Percentiles rank a stretch among this genome's conserved stretches.
Evolutionary conservation across 1,140 invertebrate species (phyloP).

Genomic region (Ooceraea biroi): DNA sequence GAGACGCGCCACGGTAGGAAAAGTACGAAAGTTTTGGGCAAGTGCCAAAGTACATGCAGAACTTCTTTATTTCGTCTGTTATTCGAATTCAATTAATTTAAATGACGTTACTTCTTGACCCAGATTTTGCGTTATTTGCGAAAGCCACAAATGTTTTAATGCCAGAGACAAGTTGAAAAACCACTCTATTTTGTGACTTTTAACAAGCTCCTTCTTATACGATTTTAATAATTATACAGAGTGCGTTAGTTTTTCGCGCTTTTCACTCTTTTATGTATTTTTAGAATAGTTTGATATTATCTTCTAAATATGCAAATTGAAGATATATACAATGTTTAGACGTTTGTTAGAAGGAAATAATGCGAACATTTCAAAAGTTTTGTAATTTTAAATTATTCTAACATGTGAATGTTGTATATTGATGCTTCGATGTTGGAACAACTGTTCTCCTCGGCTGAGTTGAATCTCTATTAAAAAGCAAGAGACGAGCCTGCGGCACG

Average conservation of each 20-base stretch:
- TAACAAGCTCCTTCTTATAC: background rate
- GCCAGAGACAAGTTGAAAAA: background rate
- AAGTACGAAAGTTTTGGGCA: slow-evolving; percentile 28
- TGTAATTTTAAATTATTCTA: background rate
- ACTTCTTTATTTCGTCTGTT: slow-evolving; percentile 5
- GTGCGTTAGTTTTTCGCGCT: background rate
- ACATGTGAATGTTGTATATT: background rate
- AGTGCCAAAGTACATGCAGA: background rate
- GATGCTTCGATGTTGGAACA: background rate
- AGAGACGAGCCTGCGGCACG: background rate
- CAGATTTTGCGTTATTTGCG: background rate
- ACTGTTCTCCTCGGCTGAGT: background rate
- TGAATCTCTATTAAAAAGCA: slow-evolving; percentile 3
- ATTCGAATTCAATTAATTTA: slow-evolving; percentile 42
- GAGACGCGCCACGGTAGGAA: slow-evolving; percentile 4
- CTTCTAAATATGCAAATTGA: background rate
- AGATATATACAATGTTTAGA: no score
- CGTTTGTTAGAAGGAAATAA: no score
- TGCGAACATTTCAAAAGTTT: slow-evolving; percentile 8
- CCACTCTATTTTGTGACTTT: background rate
- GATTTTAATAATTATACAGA: slow-evolving; percentile 10
- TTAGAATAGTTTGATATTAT: background rate
- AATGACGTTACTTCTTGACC: background rate
- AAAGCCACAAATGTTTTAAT: background rate
- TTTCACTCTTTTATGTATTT: background rate